Percentiles rank a stretch among this genome's conserved stretches.
Evolutionary conservation across 2,113 vertebrate genomes (phyloP).

Genomic region (Leuciscus idus): DNA sequence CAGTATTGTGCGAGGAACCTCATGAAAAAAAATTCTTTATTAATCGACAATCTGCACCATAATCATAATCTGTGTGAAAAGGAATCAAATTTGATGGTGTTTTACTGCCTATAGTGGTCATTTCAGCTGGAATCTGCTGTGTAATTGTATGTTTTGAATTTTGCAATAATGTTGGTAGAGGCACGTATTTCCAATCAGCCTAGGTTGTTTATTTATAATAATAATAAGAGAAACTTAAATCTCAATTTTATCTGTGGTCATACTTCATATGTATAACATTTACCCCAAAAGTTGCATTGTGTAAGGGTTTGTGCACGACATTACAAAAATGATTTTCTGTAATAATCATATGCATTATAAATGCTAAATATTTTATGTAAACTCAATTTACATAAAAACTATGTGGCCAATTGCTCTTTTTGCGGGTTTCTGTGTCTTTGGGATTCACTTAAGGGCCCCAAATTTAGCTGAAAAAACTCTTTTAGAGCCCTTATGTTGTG

Average conservation of each 20-base stretch:
- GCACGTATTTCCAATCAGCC: not conserved
- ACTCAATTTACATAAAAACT: not conserved
- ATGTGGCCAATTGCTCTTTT: conserved; percentile 4
- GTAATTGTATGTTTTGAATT: not conserved
- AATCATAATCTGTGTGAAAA: not conserved
- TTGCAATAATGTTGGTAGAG: not conserved
- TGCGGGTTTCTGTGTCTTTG: conserved; percentile 3
- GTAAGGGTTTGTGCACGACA: conserved; percentile 55
- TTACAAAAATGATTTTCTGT: not conserved
- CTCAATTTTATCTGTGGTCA: conserved; percentile 10
- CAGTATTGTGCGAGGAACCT: not conserved
- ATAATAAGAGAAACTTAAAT: not conserved
- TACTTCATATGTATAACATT: conserved; percentile 14
- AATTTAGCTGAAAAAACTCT: not conserved
- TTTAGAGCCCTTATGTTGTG: conserved; percentile 6
- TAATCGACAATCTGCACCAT: not conserved
- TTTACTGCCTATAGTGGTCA: not conserved
- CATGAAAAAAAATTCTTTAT: not conserved
- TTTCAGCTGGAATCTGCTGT: not conserved
- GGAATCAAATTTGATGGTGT: not conserved
- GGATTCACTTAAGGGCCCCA: conserved; percentile 21
- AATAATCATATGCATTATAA: not conserved
- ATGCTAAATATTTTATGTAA: conserved; percentile 5
- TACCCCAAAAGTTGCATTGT: conserved; percentile 41
- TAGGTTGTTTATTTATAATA: not conserved